These are phyloP conservation scores for Drosophila saltans DNA, from an alignment of 1,140 invertebrate genomes.

Conservation along the genomic window DNA sequence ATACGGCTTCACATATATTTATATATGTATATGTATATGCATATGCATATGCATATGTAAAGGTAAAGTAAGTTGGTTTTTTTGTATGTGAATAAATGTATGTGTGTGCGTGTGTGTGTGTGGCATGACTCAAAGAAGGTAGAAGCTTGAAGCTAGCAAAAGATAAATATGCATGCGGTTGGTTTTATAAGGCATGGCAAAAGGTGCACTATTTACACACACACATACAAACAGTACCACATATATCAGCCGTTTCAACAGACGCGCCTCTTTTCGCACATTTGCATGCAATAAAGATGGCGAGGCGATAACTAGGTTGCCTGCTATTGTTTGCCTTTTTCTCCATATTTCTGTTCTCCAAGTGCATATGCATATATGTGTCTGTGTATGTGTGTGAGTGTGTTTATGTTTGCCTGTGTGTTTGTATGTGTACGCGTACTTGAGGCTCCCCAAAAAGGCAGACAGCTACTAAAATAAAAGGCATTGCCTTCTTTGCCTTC, in stretches of 20 bases:
- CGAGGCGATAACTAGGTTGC: conserved; percentile 78
- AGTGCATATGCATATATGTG: conserved; percentile 9
- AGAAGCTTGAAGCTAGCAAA: conserved; percentile 41
- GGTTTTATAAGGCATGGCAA: conserved; percentile 62
- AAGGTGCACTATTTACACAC: conserved; percentile 51
- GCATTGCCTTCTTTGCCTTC: conserved; percentile 50
- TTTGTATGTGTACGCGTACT: conserved; percentile 50
- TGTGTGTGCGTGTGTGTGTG: conserved; percentile 36
- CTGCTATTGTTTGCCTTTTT: conserved; percentile 78
- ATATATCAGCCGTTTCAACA: conserved; percentile 69
- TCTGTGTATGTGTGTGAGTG: not conserved
- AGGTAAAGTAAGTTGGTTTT: too few relatives aligned
- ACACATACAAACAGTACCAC: not conserved
- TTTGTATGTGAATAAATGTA: not conserved
- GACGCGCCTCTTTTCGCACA: conserved; percentile 74
- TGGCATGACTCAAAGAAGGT: conserved; percentile 47
- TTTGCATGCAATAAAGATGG: conserved; percentile 81
- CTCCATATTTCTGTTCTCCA: conserved; percentile 53
- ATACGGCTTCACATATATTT: conserved; percentile 18
- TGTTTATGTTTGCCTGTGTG: conserved; percentile 7
- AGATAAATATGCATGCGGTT: conserved; percentile 80
- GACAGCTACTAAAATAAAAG: conserved; percentile 76
- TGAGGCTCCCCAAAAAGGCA: conserved; percentile 61
- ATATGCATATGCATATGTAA: too few relatives aligned
- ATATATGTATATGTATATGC: conserved; percentile 19